Base-by-base conservation (phyloP, 2,888 invertebrate species). In the Stenolophus ochropezus region DNA sequence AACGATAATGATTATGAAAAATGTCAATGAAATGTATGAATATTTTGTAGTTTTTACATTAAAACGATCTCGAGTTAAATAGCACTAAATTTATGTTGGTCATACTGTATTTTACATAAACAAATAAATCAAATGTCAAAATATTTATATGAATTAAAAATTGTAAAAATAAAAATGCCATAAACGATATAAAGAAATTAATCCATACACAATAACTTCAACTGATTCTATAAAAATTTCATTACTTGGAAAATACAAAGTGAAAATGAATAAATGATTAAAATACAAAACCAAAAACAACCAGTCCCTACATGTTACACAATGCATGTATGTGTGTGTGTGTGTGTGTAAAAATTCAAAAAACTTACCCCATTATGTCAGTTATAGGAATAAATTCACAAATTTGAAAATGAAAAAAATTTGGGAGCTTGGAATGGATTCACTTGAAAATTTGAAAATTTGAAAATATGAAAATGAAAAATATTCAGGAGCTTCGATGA, bases 371-470 rank as follows among this genome's bases (percentile, higher is more conserved):
- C 61, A 61, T 61, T 14, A 25, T 61, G 61, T 18, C 6, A 14
- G 1, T 18, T 56, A n/a, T n/a, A n/a, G n/a, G n/a, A n/a, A n/a
- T n/a, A n/a, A n/a, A n/a, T n/a, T n/a, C 56, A 56, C 16, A 71
- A 71, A 42, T 56, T 76, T 16, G n/a, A n/a, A 27, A 76, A 56
- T 8, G 23, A 11, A 18, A n/a, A n/a, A n/a, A n/a, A n/a, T n/a
- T n/a, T n/a, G n/a, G n/a, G n/a, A n/a, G n/a, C n/a, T n/a, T n/a
- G n/a, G n/a, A n/a, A n/a, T n/a, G n/a, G n/a, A n/a, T n/a, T n/a
- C n/a, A n/a, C n/a, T n/a, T 56, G 56, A 21, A 56, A 56, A 53
- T 53, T 53, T 18, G 1, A 23, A 53, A 56, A 56, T 58, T n/a
- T 14, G 1, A 51, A 76, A 56, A 33, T 33, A n/a, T n/a, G n/a